Conservation (phyloP, 2,797 vertebrate species). For the Atherinosoma microstoma region DNA sequence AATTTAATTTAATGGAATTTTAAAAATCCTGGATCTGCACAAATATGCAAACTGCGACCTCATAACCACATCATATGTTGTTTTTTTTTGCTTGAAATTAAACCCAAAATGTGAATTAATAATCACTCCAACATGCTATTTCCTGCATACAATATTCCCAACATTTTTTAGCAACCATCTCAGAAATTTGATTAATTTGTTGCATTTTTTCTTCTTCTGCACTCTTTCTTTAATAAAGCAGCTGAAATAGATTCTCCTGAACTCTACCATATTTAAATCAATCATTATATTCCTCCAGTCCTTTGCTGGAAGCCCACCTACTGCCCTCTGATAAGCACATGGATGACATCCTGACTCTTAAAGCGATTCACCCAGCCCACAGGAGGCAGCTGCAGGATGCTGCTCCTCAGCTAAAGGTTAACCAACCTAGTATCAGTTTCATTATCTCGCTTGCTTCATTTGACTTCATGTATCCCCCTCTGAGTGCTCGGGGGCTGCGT, state of each 20-base stretch:
- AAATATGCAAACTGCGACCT: too few relatives aligned
- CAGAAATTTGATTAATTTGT: background rate
- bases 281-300: conserved; percentile 16
- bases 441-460: conserved; percentile 51
- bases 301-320: background rate
- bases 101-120: conserved; percentile 17
- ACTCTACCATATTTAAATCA: background rate
- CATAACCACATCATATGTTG: too few relatives aligned
- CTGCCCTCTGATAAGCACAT: conserved; percentile 4
- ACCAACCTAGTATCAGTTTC: conserved; percentile 47
- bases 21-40: too few relatives aligned
- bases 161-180: background rate
- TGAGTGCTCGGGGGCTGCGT: conserved; percentile 15
- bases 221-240: background rate
- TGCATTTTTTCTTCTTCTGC: background rate
- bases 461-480: conserved; percentile 49
- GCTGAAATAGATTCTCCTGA: background rate
- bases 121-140: background rate
- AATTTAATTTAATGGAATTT: too few relatives aligned
- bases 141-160: too few relatives aligned
- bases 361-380: conserved; percentile 12
- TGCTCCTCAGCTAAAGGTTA: conserved; percentile 55
- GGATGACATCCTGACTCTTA: conserved; percentile 14
- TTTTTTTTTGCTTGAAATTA: too few relatives aligned
- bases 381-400: conserved; percentile 40